Percentiles rank a stretch among this genome's conserved stretches.
Evolutionary conservation across 2,113 vertebrate genomes (phyloP).

Genomic region (Bungarus multicinctus): DNA sequence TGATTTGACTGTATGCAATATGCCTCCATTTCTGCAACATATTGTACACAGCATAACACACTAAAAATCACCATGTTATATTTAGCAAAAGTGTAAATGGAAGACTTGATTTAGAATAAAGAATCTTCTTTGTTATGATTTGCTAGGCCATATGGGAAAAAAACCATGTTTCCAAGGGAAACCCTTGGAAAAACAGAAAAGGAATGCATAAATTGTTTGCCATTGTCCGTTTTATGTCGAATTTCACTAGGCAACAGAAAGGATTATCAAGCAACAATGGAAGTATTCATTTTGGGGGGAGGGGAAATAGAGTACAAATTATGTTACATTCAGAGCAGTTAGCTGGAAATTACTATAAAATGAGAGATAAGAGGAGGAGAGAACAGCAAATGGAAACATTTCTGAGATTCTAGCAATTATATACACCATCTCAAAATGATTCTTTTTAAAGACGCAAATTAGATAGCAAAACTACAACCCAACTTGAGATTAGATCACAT

Average conservation of each 20-base stretch:
- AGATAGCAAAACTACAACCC: slow-evolving; percentile 62
- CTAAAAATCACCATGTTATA: neutral
- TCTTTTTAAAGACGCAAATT: slow-evolving; percentile 57
- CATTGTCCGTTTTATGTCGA: slow-evolving; percentile 53
- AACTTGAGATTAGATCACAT: slow-evolving; percentile 54
- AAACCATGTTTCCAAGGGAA: neutral
- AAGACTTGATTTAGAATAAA: neutral
- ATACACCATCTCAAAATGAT: slow-evolving; percentile 70
- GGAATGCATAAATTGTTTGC: slow-evolving; percentile 46
- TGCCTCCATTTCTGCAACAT: neutral
- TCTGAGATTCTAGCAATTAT: slow-evolving; percentile 65
- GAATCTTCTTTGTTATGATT: neutral
- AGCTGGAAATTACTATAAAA: slow-evolving; percentile 58
- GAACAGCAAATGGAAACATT: slow-evolving; percentile 56
- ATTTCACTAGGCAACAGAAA: slow-evolving; percentile 52
- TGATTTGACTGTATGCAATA: neutral
- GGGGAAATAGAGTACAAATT: slow-evolving; percentile 47
- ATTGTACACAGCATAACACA: neutral
- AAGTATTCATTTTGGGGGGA: slow-evolving; percentile 60
- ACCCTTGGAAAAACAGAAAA: neutral
- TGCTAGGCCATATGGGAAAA: slow-evolving; percentile 11
- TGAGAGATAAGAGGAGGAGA: slow-evolving; percentile 23
- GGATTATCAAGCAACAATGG: slow-evolving; percentile 49
- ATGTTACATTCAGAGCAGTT: slow-evolving; percentile 48
- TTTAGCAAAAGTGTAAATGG: neutral